Evolutionary conservation across 2,797 vertebrate genomes (phyloP).

Genomic region (Scarus forsteni): DNA sequence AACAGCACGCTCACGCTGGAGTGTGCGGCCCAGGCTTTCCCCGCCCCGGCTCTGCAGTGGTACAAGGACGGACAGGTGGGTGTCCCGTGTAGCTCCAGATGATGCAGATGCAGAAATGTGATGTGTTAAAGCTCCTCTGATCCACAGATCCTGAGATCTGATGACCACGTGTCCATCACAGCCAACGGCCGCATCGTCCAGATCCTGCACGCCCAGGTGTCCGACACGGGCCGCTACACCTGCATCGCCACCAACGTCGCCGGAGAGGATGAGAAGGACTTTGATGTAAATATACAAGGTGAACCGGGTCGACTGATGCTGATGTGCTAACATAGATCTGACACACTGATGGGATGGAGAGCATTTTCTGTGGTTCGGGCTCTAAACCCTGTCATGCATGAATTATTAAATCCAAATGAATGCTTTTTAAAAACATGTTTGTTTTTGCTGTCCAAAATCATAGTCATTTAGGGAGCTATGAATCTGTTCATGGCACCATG

Average conservation of each 20-base stretch:
- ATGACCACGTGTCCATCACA: slow-evolving; percentile 86
- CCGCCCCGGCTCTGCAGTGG: slow-evolving; percentile 91
- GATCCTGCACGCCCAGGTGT: slow-evolving; percentile 91
- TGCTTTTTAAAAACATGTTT: too few relatives aligned
- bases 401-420: too few relatives aligned
- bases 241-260: slow-evolving; percentile 95
- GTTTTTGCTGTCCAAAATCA: too few relatives aligned
- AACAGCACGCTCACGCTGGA: slow-evolving; percentile 93
- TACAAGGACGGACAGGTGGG: slow-evolving; percentile 96
- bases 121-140: neutral
- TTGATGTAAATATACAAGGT: slow-evolving; percentile 99
- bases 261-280: slow-evolving; percentile 98
- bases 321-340: slow-evolving; percentile 46
- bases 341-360: slow-evolving; percentile 12
- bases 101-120: too few relatives aligned
- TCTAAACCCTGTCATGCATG: too few relatives aligned
- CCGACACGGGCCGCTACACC: slow-evolving; percentile 95
- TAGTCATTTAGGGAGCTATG: too few relatives aligned
- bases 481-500: too few relatives aligned
- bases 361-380: neutral
- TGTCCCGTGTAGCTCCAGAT: too few relatives aligned
- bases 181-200: slow-evolving; percentile 87
- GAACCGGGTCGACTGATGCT: slow-evolving; percentile 80
- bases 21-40: slow-evolving; percentile 92
- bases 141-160: slow-evolving; percentile 86